Base-by-base conservation (phyloP, 2,888 invertebrate genomes). In the Amblyjoppa fuscipennis region DNA sequence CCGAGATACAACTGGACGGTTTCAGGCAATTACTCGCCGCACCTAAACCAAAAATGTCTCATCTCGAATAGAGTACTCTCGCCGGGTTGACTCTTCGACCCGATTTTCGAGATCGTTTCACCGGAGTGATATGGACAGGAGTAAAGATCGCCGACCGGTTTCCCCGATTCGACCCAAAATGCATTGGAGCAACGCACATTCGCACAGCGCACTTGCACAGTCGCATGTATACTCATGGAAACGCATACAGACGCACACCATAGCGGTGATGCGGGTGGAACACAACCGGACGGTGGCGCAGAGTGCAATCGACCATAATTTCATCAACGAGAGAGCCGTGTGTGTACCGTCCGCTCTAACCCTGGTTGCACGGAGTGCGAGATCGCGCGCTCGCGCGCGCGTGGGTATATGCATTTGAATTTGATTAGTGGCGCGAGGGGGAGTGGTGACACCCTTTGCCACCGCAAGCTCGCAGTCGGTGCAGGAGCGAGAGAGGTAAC, bases 221-320 rank as follows among this genome's bases (percentile, higher is more conserved):
- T 34, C n/a, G 20, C 20, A 61, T 80, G 81, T 75, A 82, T 73
- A 87, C 75, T 28, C 64, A 69, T 79, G 41, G 74, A 80, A 76
- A 71, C 28, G 11, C 53, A 56, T 38, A 79, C 31, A 69, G 49
- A 76, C 71, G 49, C 66, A 34, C 74, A 78, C 73, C 53, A 28
- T 71, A 51, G 73, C 38, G 51, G 64, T 59, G 75, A 75, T 70
- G 78, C 34, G 78, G 78, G 69, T 82, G 76, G 78, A 81, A 83
- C 79, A 85, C 81, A 82, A 71, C 83, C 84, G 82, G 83, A 85
- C 81, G 85, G 86, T 85, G 82, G 86, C 74, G 86, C 87, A 90
- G 92, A 93, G 93, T 93, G 93, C 93, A 93, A 93, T 92, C 92
- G 92, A 92, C 93, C 93, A 93, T 93, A 93, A 93, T 93, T 93